phyloP scores from a whole-genome alignment of 2,888 invertebrate species.

The Romanomermis culicivorax region DNA sequence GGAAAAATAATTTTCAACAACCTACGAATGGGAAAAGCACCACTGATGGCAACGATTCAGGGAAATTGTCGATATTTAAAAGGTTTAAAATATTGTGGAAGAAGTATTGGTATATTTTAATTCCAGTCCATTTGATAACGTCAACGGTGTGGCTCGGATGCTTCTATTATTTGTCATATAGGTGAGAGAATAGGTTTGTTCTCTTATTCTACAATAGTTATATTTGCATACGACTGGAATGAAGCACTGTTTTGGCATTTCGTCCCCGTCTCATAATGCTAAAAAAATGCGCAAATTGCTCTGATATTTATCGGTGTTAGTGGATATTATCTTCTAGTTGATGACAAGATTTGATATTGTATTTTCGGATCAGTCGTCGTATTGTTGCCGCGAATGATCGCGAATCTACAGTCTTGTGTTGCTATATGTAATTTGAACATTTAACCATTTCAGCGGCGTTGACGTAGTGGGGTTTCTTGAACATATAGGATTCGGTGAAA shows the following conservation, averaged over 20 bases:
- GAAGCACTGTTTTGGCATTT: neutral
- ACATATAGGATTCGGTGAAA: slow-evolving; percentile 53
- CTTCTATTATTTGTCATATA: slow-evolving; percentile 63
- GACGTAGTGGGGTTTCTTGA: slow-evolving; percentile 62
- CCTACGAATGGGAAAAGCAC: too few relatives aligned
- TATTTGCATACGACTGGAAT: too few relatives aligned
- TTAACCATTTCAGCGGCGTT: slow-evolving; percentile 50
- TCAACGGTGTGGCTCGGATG: slow-evolving; percentile 67
- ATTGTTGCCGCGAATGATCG: too few relatives aligned
- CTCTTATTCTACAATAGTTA: neutral
- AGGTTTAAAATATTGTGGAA: slow-evolving; percentile 73
- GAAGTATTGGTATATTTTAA: slow-evolving; percentile 84
- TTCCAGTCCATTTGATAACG: slow-evolving; percentile 74
- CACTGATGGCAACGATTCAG: neutral
- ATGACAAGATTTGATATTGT: too few relatives aligned
- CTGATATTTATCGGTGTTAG: too few relatives aligned
- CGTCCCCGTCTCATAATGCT: neutral
- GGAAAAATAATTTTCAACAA: too few relatives aligned
- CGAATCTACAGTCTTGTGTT: too few relatives aligned
- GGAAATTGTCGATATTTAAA: slow-evolving; percentile 3
- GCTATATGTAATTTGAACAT: neutral
- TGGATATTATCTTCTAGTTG: too few relatives aligned
- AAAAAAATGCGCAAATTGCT: too few relatives aligned
- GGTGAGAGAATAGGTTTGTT: slow-evolving; percentile 38
- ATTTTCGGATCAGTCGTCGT: too few relatives aligned